phyloP scores from a whole-genome alignment of 2,113 vertebrate genomes.

The Aramus guarauna region DNA sequence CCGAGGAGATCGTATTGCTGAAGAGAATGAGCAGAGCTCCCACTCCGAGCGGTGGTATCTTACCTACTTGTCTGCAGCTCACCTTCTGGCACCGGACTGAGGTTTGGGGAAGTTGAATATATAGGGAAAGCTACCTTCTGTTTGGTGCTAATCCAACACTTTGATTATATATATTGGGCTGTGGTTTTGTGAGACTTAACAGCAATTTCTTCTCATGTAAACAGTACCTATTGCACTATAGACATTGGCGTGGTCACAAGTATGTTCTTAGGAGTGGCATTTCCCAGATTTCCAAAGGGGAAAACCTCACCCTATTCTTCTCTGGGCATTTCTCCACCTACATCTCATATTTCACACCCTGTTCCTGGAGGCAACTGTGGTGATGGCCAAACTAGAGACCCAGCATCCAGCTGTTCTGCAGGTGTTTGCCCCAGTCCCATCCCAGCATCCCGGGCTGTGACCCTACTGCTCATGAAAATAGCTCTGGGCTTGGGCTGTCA shows the following conservation, averaged over 20 bases:
- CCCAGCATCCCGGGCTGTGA: background rate
- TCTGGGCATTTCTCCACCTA: background rate
- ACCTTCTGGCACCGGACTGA: background rate
- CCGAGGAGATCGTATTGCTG: background rate
- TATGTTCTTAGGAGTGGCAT: background rate
- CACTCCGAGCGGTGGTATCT: background rate
- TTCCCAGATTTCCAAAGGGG: background rate
- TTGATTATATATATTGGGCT: background rate
- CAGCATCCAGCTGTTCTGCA: background rate
- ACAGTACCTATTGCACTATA: background rate
- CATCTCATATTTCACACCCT: background rate
- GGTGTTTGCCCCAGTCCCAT: background rate
- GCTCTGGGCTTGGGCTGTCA: too few relatives aligned
- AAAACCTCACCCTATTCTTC: background rate
- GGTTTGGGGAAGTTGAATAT: constrained; percentile 19
- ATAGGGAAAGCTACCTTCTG: background rate
- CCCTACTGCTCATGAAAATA: background rate
- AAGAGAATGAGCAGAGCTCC: background rate
- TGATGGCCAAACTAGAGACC: background rate
- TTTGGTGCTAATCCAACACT: background rate
- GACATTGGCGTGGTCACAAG: background rate
- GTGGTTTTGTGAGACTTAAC: background rate
- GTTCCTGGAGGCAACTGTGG: rapidly evolving
- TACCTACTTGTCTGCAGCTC: background rate
- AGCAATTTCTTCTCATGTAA: background rate